phyloP scores from a whole-genome alignment of 1,140 invertebrate species.

The Rhagoletis zephyria region DNA sequence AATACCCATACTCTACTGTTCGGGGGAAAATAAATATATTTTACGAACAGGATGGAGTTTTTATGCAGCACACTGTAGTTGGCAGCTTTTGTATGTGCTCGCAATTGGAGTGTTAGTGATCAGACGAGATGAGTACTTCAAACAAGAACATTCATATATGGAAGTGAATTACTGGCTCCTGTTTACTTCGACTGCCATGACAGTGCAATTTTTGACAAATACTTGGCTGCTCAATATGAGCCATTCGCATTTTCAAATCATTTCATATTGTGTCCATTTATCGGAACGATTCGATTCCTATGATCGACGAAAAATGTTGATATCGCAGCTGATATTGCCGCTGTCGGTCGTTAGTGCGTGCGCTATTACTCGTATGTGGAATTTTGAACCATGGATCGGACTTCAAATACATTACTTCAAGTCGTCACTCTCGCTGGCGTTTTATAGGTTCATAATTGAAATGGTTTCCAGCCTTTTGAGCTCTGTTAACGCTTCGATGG shows the following conservation, averaged over 20 bases:
- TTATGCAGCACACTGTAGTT: background rate
- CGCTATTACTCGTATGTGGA: background rate
- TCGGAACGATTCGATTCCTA: background rate
- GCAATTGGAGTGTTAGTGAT: background rate
- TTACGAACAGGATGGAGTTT: background rate
- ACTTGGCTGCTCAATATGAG: background rate
- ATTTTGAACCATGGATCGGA: background rate
- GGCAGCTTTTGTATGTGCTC: background rate
- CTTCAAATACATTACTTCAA: background rate
- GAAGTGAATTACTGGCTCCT: background rate
- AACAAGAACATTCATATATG: background rate
- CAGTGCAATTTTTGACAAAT: conserved; percentile 10
- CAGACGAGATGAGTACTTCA: background rate
- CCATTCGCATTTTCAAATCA: background rate
- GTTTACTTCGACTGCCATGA: background rate
- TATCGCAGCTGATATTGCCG: background rate
- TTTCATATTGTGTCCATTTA: background rate
- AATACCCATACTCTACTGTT: background rate
- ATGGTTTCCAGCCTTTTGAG: background rate
- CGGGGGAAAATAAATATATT: background rate
- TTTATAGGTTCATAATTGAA: conserved; percentile 34
- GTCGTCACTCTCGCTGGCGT: background rate
- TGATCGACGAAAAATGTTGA: background rate
- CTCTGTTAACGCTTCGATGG: background rate
- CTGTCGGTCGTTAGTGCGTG: background rate